These are phyloP conservation scores for Columba livia DNA, from an alignment of 2,113 vertebrate genomes.

Conservation along the genomic window DNA sequence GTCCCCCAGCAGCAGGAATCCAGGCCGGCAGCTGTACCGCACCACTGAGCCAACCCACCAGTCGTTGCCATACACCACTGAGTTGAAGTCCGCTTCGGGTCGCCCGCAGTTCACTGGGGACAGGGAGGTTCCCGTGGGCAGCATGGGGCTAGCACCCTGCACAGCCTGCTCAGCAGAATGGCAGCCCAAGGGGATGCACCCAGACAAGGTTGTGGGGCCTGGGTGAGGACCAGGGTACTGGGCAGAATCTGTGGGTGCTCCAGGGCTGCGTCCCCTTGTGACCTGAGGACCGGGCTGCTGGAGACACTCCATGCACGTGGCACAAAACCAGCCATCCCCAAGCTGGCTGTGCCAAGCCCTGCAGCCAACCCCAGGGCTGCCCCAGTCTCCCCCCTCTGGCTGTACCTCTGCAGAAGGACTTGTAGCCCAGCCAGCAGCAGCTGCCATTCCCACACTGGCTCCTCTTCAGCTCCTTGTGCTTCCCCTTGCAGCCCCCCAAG, in stretches of 20 bases:
- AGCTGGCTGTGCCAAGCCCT: background rate
- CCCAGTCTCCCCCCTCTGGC: fast-evolving
- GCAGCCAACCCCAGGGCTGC: background rate
- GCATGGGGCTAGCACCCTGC: fast-evolving
- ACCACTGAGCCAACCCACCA: slow-evolving; percentile 87
- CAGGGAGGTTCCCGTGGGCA: background rate
- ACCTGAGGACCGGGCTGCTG: background rate
- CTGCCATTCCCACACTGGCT: slow-evolving; percentile 81
- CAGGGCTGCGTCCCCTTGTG: fast-evolving
- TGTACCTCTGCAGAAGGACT: slow-evolving; percentile 84
- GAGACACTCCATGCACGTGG: fast-evolving
- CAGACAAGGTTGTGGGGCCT: fast-evolving
- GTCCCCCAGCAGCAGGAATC: slow-evolving; percentile 81
- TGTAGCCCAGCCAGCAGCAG: slow-evolving; percentile 87
- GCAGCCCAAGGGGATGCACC: background rate
- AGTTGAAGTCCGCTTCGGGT: slow-evolving; percentile 79
- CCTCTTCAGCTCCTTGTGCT: slow-evolving; percentile 79
- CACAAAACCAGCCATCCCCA: background rate
- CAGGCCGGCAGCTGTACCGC: slow-evolving; percentile 78
- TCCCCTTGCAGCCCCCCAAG: slow-evolving; percentile 77
- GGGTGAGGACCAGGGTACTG: background rate
- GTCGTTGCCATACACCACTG: slow-evolving; percentile 75
- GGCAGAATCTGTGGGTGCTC: fast-evolving
- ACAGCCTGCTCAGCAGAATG: fast-evolving
- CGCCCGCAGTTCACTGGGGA: slow-evolving; percentile 82